Evolutionary conservation across 2,113 vertebrate species (phyloP).

Genomic region (Eurypyga helias): DNA sequence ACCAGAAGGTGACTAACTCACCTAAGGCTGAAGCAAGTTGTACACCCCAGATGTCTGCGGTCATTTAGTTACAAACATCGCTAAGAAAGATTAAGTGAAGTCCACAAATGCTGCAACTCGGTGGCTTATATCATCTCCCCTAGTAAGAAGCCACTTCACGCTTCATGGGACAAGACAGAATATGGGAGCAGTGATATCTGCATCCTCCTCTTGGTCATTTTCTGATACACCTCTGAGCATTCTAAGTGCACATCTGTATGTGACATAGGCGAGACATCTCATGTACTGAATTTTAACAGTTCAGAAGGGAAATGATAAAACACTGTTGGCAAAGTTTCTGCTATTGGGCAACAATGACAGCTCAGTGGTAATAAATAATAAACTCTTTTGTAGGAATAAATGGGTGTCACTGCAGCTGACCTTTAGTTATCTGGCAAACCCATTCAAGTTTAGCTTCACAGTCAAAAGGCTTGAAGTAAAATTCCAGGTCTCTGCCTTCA

Average conservation of each 20-base stretch:
- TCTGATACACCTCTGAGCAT: not conserved
- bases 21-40: not conserved
- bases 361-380: not conserved
- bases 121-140: not conserved
- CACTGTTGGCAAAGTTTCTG: not conserved
- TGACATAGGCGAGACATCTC: not conserved
- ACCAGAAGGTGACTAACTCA: not conserved
- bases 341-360: not conserved
- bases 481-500: constrained; percentile 65
- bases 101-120: not conserved
- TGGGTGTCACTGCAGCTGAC: constrained; percentile 67
- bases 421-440: constrained; percentile 93
- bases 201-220: not conserved
- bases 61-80: not conserved
- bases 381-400: not conserved
- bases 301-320: not conserved
- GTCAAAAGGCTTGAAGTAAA: constrained; percentile 86
- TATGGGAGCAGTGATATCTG: not conserved
- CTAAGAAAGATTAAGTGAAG: not conserved
- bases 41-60: not conserved
- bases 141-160: not conserved
- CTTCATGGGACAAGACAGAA: not conserved
- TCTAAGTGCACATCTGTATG: not conserved
- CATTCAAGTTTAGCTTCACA: constrained; percentile 91
- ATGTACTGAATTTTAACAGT: not conserved